phyloP scores from a whole-genome alignment of 2,888 invertebrate species.

The Saturnia pavonia region DNA sequence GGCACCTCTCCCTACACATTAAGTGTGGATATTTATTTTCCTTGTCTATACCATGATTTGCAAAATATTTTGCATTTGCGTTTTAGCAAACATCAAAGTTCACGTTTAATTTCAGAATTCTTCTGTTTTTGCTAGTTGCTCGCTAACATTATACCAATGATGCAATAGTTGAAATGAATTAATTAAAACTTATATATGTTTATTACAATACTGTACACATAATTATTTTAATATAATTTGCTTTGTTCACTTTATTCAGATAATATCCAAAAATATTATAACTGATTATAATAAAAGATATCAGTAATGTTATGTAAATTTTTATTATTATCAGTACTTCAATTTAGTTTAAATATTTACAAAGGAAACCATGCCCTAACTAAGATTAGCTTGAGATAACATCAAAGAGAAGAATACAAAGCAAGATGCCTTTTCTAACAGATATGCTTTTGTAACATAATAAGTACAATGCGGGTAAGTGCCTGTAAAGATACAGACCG shows the following conservation, averaged over 20 bases:
- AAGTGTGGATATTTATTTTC: not conserved
- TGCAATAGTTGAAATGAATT: not conserved
- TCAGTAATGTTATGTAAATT: not conserved
- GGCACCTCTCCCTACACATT: too few relatives aligned
- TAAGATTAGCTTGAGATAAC: not conserved
- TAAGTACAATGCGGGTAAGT: not conserved
- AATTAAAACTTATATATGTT: too few relatives aligned
- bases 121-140: not conserved
- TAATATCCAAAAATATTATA: too few relatives aligned
- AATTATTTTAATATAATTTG: too few relatives aligned
- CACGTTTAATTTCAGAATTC: constrained; percentile 6
- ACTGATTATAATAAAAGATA: not conserved
- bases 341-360: not conserved
- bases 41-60: not conserved
- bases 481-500: not conserved
- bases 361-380: not conserved
- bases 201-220: too few relatives aligned
- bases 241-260: too few relatives aligned
- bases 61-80: constrained; percentile 16
- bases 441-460: not conserved
- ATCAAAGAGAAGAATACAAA: not conserved
- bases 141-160: not conserved
- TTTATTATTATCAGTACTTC: not conserved
- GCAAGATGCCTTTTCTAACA: not conserved
- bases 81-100: constrained; percentile 15